A percentile compares a stretch with the other conserved stretches of the same genome.
These are phyloP conservation scores for Carcinoscorpius rotundicauda DNA, from an alignment of 1,140 invertebrate genomes.

Conservation along the genomic window DNA sequence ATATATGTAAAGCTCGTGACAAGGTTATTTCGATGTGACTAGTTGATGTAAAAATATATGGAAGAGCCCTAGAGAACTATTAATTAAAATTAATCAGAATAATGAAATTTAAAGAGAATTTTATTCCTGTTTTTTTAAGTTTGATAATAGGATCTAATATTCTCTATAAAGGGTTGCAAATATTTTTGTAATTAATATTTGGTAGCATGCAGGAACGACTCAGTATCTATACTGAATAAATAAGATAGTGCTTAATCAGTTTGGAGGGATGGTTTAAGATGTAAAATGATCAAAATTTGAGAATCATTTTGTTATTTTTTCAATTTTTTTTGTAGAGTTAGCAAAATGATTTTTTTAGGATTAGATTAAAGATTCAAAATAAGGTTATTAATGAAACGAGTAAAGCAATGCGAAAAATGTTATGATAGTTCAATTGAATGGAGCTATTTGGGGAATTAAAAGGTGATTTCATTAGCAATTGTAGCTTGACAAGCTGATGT, in stretches of 20 bases:
- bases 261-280: not conserved
- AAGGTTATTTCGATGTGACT: slow-evolving; percentile 42
- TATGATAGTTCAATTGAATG: no score
- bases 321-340: slow-evolving; percentile 6
- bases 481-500: no score
- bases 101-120: slow-evolving; percentile 10
- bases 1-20: slow-evolving; percentile 42
- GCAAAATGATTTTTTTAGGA: no score
- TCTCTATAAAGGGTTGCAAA: no score
- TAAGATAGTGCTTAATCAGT: no score
- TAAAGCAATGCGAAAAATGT: slow-evolving; percentile 13
- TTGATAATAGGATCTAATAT: no score
- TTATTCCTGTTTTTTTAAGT: not conserved
- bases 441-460: no score
- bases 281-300: slow-evolving; percentile 28
- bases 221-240: no score
- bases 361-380: no score
- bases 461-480: no score
- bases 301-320: slow-evolving; percentile 31
- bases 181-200: no score
- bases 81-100: slow-evolving; percentile 37
- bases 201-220: no score
- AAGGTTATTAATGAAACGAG: slow-evolving; percentile 14
- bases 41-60: slow-evolving; percentile 50
- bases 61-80: slow-evolving; percentile 51